Evolutionary conservation across 2,797 vertebrate genomes (phyloP), one percentile per base, ranked within the genome.

Genomic region (Valencia hispanica): DNA sequence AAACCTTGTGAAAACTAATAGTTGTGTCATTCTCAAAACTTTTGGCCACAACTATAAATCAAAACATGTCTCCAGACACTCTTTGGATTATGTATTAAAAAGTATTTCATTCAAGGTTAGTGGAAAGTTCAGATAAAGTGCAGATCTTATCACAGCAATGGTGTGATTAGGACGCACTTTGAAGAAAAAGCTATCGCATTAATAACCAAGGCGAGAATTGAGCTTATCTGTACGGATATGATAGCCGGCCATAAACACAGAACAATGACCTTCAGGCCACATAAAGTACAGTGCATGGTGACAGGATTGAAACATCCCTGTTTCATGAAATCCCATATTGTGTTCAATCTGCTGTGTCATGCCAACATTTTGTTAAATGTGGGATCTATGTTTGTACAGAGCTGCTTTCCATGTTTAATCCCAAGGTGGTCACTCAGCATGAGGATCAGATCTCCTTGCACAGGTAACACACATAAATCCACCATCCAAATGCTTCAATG

Each of bases 391-490:
- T 68, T 86, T 61, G 47, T 51, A 70, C 41, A 95, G 95, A 94
- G 81, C 41, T 95, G 84, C 80, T 95, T 83, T 93, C 94, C 66
- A 88, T 90, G 86, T 95, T 95, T 80, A 95, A 94, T 79, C 87
- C 94, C 20, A 83, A 86, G 8, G 73, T 92, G 53, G 84, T 75
- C 59, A 48, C 73, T 68, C 39, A 89, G 6, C 63, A 84, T 25
- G 73, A 86, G 68, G 84, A 84, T 73, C 73, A 75, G 55, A 72
- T 20, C 27, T 61, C 82, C 47, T 0, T 68, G 20, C 81, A 85
- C 65, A 92, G 93, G 95, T 96, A 89, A 78, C 45, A 68, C n/a
- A 78, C 36, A 75, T 32, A 73, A 18, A 51, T 51, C 27, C 2
- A 72, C 51, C 22, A 59, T 30, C 43, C 14, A 66, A 55, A 66